Conservation (phyloP, 2,888 invertebrate species). For the Theretra japonica region DNA sequence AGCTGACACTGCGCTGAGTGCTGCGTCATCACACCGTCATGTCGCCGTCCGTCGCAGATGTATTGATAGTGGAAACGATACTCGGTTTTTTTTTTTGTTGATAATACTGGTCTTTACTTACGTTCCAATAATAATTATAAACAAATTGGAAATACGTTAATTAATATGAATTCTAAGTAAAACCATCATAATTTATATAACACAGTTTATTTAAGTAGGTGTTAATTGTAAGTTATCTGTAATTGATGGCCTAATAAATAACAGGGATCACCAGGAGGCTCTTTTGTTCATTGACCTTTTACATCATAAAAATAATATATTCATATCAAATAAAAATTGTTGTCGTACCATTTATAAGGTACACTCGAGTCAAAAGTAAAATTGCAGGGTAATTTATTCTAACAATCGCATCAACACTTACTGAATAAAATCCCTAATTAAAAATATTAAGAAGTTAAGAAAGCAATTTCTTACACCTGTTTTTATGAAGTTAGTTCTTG, state of each 20-base stretch:
- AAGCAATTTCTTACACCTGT: constrained; percentile 4
- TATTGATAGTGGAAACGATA: constrained; percentile 31
- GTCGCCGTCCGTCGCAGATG: constrained; percentile 36
- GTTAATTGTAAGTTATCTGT: too few species aligned
- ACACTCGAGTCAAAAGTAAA: background rate
- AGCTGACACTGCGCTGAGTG: constrained; percentile 41
- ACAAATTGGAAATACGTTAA: too few species aligned
- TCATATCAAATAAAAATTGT: too few species aligned
- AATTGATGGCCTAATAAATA: too few species aligned
- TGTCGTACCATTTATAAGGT: too few species aligned
- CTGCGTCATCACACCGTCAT: constrained; percentile 44
- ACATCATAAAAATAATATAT: too few species aligned
- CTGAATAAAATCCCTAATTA: constrained; percentile 5
- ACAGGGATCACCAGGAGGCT: too few species aligned
- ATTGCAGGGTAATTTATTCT: background rate
- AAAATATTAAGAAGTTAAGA: background rate
- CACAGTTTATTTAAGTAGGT: too few species aligned
- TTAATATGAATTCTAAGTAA: too few species aligned
- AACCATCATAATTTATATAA: too few species aligned
- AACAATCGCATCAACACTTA: background rate
- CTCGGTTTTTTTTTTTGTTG: background rate
- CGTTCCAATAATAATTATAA: too few species aligned
- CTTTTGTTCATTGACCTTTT: too few species aligned
- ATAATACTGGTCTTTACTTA: background rate
- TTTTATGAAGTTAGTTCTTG: constrained; percentile 6